Percentiles rank a stretch among this genome's conserved stretches.
phyloP scores from a whole-genome alignment of 2,888 invertebrate species.

The Agriopis marginaria region DNA sequence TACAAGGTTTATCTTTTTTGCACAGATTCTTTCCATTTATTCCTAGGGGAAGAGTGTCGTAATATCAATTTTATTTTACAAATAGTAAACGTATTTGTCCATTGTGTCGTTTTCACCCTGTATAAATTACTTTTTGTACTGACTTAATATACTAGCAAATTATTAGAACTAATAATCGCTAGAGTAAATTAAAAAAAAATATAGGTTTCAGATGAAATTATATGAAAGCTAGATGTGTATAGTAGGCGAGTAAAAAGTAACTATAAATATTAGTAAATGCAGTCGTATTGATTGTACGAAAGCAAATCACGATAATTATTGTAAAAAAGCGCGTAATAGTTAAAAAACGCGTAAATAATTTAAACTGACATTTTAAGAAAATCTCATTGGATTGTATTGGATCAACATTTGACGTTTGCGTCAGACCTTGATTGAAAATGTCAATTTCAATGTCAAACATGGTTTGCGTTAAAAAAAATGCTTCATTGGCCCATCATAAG shows the following conservation, averaged over 20 bases:
- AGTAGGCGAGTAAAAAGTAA: no score
- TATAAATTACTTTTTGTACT: constrained; percentile 1
- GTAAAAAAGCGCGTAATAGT: no score
- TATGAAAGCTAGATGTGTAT: not conserved
- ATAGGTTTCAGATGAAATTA: not conserved
- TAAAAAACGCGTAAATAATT: no score
- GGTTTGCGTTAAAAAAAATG: not conserved
- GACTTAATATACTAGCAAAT: constrained; percentile 10
- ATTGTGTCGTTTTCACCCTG: not conserved
- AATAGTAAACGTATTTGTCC: not conserved
- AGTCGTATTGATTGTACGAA: not conserved
- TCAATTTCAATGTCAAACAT: no score
- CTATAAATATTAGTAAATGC: not conserved
- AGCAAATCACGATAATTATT: not conserved
- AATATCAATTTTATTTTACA: not conserved
- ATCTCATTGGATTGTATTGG: not conserved
- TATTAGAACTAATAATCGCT: constrained; percentile 4
- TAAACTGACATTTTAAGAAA: no score
- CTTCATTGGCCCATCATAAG: no score
- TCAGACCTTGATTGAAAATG: not conserved
- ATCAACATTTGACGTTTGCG: no score
- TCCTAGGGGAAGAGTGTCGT: not conserved
- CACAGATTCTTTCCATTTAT: no score
- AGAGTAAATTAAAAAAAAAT: constrained; percentile 3
- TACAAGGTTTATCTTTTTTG: no score